Percentiles rank a stretch among this genome's conserved stretches.
These are phyloP conservation scores for Percopsis omiscomaycus DNA, from an alignment of 2,797 vertebrate genomes.

Conservation along the genomic window DNA sequence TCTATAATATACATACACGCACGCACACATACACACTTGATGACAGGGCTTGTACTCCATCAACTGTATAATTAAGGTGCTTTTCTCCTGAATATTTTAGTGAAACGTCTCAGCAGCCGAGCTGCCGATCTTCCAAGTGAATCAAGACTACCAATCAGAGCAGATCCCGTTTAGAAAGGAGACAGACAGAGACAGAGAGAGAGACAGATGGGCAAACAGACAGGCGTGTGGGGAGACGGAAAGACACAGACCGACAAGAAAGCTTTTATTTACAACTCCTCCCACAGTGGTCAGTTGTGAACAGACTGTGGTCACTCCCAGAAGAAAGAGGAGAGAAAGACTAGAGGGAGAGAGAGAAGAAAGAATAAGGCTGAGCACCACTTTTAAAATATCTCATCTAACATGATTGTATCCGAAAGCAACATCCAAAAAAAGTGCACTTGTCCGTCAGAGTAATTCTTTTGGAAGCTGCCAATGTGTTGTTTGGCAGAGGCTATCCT, in stretches of 20 bases:
- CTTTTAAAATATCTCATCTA: neutral
- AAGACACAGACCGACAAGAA: neutral
- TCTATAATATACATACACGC: conserved; percentile 13
- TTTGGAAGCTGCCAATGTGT: conserved; percentile 14
- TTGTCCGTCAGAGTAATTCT: conserved; percentile 5
- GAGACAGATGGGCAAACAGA: neutral
- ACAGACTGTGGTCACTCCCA: neutral
- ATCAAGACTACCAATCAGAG: conserved; percentile 5
- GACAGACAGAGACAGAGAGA: neutral
- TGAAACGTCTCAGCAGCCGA: conserved; percentile 53
- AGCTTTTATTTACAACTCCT: neutral
- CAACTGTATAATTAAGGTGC: conserved; percentile 71
- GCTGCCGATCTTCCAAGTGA: conserved; percentile 29
- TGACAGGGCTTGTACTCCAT: conserved; percentile 56
- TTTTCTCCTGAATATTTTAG: conserved; percentile 71
- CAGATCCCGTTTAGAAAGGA: conserved; percentile 17
- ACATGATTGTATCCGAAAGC: conserved; percentile 7
- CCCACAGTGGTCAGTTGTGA: neutral
- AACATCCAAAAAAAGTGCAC: neutral
- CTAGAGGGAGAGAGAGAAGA: neutral
- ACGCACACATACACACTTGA: conserved; percentile 26
- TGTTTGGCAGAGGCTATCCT: conserved; percentile 34
- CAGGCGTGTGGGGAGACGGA: neutral
- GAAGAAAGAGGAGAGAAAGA: too few relatives aligned
- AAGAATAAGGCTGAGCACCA: neutral